Evolutionary conservation across 2,888 invertebrate genomes (phyloP).

Genomic region (Tetramorium bicarinatum): DNA sequence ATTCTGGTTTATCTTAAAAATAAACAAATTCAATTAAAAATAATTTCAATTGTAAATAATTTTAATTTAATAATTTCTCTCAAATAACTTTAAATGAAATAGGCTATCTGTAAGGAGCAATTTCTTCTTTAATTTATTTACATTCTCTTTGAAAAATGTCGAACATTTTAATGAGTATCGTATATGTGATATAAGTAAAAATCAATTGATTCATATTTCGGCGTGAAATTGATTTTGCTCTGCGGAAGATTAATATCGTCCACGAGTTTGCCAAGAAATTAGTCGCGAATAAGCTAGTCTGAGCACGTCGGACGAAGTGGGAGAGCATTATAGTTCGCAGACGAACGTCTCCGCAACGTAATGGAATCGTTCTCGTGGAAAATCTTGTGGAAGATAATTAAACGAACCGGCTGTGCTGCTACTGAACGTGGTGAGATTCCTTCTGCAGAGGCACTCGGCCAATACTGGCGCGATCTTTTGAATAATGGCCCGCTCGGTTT

Average conservation of each 20-base stretch:
- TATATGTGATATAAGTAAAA: not conserved
- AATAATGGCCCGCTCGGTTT: conserved; percentile 28
- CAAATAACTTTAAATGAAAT: not conserved
- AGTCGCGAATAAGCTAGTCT: conserved; percentile 21
- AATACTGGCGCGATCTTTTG: conserved; percentile 29
- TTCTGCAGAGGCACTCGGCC: conserved; percentile 31
- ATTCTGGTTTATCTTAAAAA: not conserved
- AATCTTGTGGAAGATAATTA: conserved; percentile 55
- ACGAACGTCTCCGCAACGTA: conserved; percentile 39
- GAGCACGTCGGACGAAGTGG: conserved; percentile 21
- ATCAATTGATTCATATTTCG: not conserved
- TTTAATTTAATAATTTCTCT: not conserved
- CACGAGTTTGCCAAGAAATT: conserved; percentile 29
- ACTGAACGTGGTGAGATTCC: conserved; percentile 27
- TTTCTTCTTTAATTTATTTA: not conserved
- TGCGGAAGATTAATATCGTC: conserved; percentile 1
- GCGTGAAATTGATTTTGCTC: conserved; percentile 5
- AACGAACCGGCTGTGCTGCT: conserved; percentile 13
- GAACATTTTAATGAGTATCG: not conserved
- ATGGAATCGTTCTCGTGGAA: conserved; percentile 52
- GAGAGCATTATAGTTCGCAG: conserved; percentile 13
- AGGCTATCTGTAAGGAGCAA: not conserved
- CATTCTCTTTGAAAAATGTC: not conserved
- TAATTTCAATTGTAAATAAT: not conserved
- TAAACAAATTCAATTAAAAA: not conserved